Conservation (phyloP, 2,113 vertebrate genomes). For the Hemichromis elongatus region DNA sequence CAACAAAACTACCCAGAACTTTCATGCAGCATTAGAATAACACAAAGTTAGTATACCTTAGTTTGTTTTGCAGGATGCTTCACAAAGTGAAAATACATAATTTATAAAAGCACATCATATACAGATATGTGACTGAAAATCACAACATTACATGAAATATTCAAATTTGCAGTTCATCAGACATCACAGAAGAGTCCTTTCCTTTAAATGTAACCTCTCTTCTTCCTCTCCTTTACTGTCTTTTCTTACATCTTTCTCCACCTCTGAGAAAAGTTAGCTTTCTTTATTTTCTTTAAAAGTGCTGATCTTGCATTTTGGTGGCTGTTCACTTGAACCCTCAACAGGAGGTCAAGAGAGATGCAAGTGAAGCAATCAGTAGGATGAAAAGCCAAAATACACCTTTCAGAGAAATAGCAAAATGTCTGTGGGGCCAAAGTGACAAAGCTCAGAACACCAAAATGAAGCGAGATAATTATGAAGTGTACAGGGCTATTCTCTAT, state of each 20-base stretch:
- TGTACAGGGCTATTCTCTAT: neutral
- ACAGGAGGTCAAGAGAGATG: neutral
- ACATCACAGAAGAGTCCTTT: too few species aligned
- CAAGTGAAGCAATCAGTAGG: neutral
- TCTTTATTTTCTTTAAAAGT: neutral
- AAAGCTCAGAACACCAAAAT: neutral
- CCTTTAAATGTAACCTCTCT: too few species aligned
- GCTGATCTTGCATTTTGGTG: neutral
- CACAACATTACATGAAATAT: too few species aligned
- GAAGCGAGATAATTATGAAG: neutral
- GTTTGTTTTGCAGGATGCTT: neutral
- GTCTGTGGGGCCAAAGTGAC: neutral
- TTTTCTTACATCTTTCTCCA: neutral
- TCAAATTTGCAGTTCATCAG: too few species aligned
- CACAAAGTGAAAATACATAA: neutral
- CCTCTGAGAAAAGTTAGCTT: neutral
- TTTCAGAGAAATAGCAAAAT: neutral
- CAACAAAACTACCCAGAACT: neutral
- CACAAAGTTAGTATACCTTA: neutral
- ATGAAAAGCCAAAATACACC: neutral
- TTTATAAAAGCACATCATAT: neutral
- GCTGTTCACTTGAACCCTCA: neutral
- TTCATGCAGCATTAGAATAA: neutral
- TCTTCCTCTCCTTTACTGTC: too few species aligned
- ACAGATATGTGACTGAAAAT: neutral